Evolutionary conservation across 2,797 vertebrate genomes (phyloP), one percentile per base, ranked within the genome.

Genomic region (Pachyuromys duprasi): DNA sequence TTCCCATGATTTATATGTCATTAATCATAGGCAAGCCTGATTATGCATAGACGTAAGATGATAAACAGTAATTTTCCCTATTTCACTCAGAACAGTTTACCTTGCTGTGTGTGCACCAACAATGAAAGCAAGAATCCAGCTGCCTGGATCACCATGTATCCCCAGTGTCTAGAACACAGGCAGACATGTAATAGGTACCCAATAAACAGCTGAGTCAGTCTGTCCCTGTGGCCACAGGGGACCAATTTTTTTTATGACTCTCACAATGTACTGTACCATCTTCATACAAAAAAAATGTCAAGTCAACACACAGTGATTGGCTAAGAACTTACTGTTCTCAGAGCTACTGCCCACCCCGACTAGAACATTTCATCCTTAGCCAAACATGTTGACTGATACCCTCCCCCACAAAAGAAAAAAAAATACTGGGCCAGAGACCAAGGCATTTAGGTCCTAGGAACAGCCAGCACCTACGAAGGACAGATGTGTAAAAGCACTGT

Each of bases 141-240:
- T 88, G 0, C 75, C n/a, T 86, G 70, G 20, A 33, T 86, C 45
- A 84, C 55, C 5, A 60, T 33, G 2, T 72, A 36, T 28, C 33
- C 42, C n/a, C 33, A 88, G 26, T 63, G 86, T 53, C 88, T 90
- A 42, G 80, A 88, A 87, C 26, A 95, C 75, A 93, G 31, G 45
- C 78, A 78, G 67, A 60, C 31, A 83, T 1, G 24, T 86, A 67
- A 57, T 18, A 93, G 69, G 80, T 90, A 49, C 33, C 75, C 63
- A 76, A 49, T 65, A 94, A 93, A 93, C 53, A 76, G 39, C 22
- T 75, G 18, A 62, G 55, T 62, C 57, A 24, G 17, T 63, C 39
- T 62, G 36, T 20, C 36, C 79, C 79, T 36, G 3, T n/a, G 9
- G 17, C 89, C 22, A 60, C 5, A 18, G 17, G 22, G 28, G 24